Percentiles rank a stretch among this genome's conserved stretches.
These are phyloP conservation scores for Augochlora pura DNA, from an alignment of 1,140 invertebrate species.

Conservation along the genomic window DNA sequence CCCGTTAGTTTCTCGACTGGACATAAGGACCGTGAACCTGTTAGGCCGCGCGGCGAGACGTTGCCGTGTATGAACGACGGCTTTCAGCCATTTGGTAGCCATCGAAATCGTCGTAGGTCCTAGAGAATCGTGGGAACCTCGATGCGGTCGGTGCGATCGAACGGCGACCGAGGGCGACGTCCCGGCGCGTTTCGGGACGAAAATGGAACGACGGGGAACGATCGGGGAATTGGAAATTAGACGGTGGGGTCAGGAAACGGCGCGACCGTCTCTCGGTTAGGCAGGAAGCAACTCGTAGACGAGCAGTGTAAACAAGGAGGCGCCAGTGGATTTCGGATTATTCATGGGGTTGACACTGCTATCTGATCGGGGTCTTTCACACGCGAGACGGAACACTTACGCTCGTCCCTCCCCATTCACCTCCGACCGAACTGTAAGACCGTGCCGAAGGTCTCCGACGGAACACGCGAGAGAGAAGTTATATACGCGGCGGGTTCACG, in stretches of 20 bases:
- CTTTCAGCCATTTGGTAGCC: too few relatives aligned
- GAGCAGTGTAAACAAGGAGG: conserved; percentile 49
- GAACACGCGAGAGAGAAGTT: not conserved
- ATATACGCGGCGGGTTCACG: not conserved
- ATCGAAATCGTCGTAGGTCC: too few relatives aligned
- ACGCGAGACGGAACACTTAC: conserved; percentile 36
- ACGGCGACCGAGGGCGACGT: too few relatives aligned
- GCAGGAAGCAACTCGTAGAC: conserved; percentile 33
- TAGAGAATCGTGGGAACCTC: too few relatives aligned
- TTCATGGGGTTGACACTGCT: conserved; percentile 55
- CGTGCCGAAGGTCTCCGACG: not conserved
- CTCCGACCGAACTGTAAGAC: conserved; percentile 35
- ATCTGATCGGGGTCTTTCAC: conserved; percentile 42
- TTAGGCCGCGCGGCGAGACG: too few relatives aligned
- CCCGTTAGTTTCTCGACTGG: not conserved
- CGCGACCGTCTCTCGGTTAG: not conserved
- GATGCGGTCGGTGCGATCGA: too few relatives aligned
- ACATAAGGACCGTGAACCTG: too few relatives aligned
- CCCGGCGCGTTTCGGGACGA: too few relatives aligned
- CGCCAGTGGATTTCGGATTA: conserved; percentile 51
- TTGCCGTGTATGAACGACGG: too few relatives aligned
- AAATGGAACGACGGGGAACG: not conserved
- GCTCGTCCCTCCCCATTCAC: conserved; percentile 34
- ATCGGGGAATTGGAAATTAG: conserved; percentile 21
- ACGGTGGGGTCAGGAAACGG: not conserved